Evolutionary conservation across 2,888 invertebrate genomes (phyloP).

Genomic region (Heteropelma amictum): DNA sequence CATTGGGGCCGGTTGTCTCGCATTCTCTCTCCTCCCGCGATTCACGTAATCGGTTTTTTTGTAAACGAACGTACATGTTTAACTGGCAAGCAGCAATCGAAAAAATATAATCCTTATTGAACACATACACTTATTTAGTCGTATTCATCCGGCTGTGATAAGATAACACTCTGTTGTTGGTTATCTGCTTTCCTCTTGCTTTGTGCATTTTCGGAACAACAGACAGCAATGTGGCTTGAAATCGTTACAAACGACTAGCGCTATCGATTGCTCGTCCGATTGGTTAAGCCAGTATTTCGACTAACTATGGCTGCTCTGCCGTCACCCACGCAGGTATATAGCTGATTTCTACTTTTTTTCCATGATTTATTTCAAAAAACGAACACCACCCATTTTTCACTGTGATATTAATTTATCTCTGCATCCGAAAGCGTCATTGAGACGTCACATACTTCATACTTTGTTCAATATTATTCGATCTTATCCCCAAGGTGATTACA

Average conservation of each 20-base stretch:
- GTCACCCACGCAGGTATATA: slow-evolving; percentile 88
- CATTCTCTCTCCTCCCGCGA: too few relatives aligned
- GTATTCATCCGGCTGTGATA: slow-evolving; percentile 23
- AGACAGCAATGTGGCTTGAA: slow-evolving; percentile 60
- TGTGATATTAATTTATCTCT: not conserved
- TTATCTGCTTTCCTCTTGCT: not conserved
- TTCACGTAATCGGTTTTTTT: too few relatives aligned
- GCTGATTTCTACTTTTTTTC: slow-evolving; percentile 62
- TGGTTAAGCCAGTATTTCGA: slow-evolving; percentile 74
- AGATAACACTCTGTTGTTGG: not conserved
- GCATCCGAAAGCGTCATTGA: not conserved
- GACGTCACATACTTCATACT: too few relatives aligned
- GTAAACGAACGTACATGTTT: too few relatives aligned
- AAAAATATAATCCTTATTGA: too few relatives aligned
- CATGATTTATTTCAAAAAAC: slow-evolving; percentile 55
- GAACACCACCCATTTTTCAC: not conserved
- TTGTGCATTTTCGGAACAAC: not conserved
- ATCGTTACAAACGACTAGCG: slow-evolving; percentile 65
- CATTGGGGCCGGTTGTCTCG: too few relatives aligned
- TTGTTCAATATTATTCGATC: not conserved
- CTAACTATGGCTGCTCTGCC: slow-evolving; percentile 91
- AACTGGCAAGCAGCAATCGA: too few relatives aligned
- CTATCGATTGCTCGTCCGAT: slow-evolving; percentile 75
- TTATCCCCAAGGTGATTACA: too few relatives aligned
- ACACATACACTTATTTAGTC: too few relatives aligned